These are phyloP conservation scores for Ips typographus DNA, from an alignment of 1,140 invertebrate species.

Conservation along the genomic window DNA sequence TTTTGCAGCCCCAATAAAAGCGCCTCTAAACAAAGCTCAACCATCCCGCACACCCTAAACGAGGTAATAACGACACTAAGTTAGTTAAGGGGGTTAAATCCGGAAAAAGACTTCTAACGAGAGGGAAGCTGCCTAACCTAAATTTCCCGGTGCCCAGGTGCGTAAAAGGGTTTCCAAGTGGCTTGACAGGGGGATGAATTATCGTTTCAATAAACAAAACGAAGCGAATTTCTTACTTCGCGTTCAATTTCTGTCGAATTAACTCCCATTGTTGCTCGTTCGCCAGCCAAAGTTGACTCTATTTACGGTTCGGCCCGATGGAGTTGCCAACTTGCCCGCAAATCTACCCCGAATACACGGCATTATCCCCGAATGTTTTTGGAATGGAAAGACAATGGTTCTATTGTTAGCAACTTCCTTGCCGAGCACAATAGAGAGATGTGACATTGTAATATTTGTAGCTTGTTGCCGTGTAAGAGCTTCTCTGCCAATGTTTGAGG, in stretches of 20 bases:
- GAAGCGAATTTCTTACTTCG: not conserved
- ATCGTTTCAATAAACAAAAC: not conserved
- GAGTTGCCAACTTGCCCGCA: slow-evolving; percentile 2
- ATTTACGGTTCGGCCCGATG: slow-evolving; percentile 5
- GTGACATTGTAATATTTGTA: slow-evolving; percentile 29
- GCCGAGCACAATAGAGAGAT: slow-evolving; percentile 22
- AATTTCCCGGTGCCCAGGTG: slow-evolving; percentile 9
- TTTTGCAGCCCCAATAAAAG: too few relatives aligned
- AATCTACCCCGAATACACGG: not conserved
- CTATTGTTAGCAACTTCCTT: slow-evolving; percentile 28
- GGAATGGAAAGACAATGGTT: slow-evolving; percentile 18
- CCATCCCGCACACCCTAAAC: too few relatives aligned
- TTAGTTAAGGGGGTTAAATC: slow-evolving; percentile 1
- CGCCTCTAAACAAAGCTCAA: too few relatives aligned
- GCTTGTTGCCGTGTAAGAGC: slow-evolving; percentile 15
- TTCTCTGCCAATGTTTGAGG: too few relatives aligned
- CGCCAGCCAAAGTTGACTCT: slow-evolving; percentile 7
- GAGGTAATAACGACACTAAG: not conserved
- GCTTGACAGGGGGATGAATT: not conserved
- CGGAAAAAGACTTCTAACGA: slow-evolving; percentile 10
- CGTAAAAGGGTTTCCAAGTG: not conserved
- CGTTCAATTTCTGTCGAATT: slow-evolving; percentile 7
- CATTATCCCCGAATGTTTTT: slow-evolving; percentile 18
- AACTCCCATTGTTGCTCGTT: slow-evolving; percentile 7
- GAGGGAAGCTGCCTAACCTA: not conserved